These are phyloP conservation scores for Casuarius casuarius DNA, from an alignment of 2,113 vertebrate species.

Conservation along the genomic window DNA sequence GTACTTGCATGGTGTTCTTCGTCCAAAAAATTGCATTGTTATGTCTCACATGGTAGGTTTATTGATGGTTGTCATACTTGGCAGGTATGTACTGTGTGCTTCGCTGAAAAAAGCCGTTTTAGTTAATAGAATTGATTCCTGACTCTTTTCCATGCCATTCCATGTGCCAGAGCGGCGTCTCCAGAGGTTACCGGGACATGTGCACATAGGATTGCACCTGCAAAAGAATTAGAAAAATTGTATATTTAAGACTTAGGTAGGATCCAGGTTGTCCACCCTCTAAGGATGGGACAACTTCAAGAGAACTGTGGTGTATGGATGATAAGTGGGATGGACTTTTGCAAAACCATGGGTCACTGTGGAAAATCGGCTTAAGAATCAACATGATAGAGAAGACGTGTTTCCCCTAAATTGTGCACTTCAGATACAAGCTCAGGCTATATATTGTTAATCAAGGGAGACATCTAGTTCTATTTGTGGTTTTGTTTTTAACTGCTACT, in stretches of 20 bases:
- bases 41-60: neutral
- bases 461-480: neutral
- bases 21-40: neutral
- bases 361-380: neutral
- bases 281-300: neutral
- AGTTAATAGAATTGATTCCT: neutral
- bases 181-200: neutral
- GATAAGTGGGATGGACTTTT: neutral
- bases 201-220: neutral
- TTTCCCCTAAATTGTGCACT: neutral
- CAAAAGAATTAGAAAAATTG: neutral
- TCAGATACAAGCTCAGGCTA: neutral
- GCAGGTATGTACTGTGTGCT: fast-evolving
- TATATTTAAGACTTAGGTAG: neutral
- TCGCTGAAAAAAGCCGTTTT: neutral
- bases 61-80: neutral
- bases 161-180: neutral
- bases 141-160: neutral
- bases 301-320: neutral
- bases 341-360: neutral
- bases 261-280: neutral
- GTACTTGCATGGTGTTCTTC: neutral
- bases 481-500: neutral
- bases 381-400: neutral
- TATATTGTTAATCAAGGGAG: neutral